These are phyloP conservation scores for Drosophila fungiperda DNA, from an alignment of 2,888 invertebrate species.

Conservation along the genomic window DNA sequence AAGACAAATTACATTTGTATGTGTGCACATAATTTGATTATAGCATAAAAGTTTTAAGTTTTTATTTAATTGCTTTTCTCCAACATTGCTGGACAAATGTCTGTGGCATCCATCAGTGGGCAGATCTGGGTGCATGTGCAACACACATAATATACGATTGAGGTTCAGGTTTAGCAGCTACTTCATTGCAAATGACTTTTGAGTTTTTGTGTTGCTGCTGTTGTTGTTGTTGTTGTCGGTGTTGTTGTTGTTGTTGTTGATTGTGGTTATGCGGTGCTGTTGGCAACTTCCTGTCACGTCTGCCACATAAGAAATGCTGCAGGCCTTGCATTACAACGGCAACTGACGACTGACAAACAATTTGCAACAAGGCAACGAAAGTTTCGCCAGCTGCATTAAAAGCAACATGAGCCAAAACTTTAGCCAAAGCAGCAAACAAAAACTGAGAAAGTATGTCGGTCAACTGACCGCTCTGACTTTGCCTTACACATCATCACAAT, in stretches of 20 bases:
- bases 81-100: not conserved
- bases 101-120: not conserved
- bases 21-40: not conserved
- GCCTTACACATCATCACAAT: slow-evolving; percentile 27
- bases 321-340: slow-evolving; percentile 29
- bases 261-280: slow-evolving; percentile 22
- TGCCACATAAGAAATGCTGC: slow-evolving; percentile 42
- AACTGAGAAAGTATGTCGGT: slow-evolving; percentile 34
- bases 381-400: slow-evolving; percentile 45
- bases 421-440: slow-evolving; percentile 14
- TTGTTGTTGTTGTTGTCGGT: not conserved
- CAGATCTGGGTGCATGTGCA: not conserved
- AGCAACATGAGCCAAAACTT: slow-evolving; percentile 24
- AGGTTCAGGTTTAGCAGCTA: slow-evolving; percentile 4
- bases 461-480: slow-evolving; percentile 6
- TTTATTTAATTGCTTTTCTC: not conserved
- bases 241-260: slow-evolving; percentile 9
- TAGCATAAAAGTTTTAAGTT: not conserved
- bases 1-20: not conserved
- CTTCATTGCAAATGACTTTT: slow-evolving; percentile 20
- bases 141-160: slow-evolving; percentile 7
- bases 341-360: slow-evolving; percentile 45
- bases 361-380: slow-evolving; percentile 47
- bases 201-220: not conserved
- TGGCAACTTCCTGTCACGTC: slow-evolving; percentile 53